These are phyloP conservation scores for Onychostoma macrolepis DNA, from an alignment of 2,113 vertebrate species.

Conservation along the genomic window DNA sequence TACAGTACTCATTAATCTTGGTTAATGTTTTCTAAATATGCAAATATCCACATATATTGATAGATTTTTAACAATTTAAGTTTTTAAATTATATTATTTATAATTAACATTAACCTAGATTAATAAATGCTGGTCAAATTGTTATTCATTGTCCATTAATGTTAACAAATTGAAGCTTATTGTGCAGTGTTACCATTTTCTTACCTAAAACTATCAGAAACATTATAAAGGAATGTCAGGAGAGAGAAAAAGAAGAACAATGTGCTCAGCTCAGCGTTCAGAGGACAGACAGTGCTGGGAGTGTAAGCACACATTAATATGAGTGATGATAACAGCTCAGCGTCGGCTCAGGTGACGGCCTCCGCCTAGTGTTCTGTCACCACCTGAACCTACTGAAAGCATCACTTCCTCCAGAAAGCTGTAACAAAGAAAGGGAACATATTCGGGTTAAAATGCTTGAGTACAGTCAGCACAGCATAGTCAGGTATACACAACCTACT, in stretches of 20 bases:
- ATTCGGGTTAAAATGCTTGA: neutral
- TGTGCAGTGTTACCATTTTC: neutral
- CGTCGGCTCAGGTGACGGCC: conserved; percentile 68
- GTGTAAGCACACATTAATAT: conserved; percentile 18
- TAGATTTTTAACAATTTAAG: neutral
- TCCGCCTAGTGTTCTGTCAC: conserved; percentile 59
- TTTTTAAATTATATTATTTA: too few species aligned
- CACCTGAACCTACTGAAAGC: conserved; percentile 51
- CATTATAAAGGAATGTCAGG: conserved; percentile 35
- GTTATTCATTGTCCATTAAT: neutral
- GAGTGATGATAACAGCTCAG: conserved; percentile 57
- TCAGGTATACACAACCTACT: neutral
- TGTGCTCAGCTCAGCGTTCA: conserved; percentile 17
- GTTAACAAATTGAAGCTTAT: neutral
- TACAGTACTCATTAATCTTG: neutral
- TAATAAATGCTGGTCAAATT: neutral
- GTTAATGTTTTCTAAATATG: neutral
- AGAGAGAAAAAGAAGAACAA: conserved; percentile 31
- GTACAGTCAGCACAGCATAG: neutral
- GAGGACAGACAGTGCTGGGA: conserved; percentile 8
- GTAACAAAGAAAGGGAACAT: conserved; percentile 20
- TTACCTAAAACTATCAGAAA: neutral
- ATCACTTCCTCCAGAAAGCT: conserved; percentile 80
- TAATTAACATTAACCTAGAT: neutral
- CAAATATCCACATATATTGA: neutral